phyloP scores from a whole-genome alignment of 2,797 vertebrate genomes.

The Malacoraja senta region DNA sequence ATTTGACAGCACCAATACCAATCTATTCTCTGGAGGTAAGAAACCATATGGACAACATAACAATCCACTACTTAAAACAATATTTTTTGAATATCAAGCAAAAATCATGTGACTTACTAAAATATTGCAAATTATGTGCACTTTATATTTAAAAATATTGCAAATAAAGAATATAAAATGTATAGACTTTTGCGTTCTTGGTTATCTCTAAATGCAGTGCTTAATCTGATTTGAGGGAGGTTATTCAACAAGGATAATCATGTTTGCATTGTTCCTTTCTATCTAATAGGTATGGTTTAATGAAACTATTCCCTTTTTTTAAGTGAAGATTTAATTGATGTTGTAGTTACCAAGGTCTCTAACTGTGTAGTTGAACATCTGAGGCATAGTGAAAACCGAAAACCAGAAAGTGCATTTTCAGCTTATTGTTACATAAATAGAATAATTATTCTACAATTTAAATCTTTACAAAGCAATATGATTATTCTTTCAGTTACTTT shows the following conservation, averaged over 20 bases:
- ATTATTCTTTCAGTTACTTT: background rate
- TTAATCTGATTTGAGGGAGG: background rate
- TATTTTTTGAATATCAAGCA: background rate
- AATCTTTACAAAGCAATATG: background rate
- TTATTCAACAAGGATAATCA: background rate
- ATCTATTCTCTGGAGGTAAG: constrained; percentile 93
- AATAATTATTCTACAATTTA: too few relatives aligned
- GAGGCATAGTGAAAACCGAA: background rate
- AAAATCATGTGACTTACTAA: background rate
- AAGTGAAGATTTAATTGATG: too few relatives aligned
- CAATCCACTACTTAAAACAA: background rate
- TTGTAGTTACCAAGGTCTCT: too few relatives aligned
- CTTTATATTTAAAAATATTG: background rate
- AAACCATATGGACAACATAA: background rate
- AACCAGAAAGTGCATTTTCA: background rate
- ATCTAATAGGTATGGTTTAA: background rate
- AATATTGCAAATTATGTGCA: background rate
- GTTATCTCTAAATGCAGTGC: background rate
- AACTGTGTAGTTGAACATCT: background rate
- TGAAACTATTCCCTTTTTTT: background rate
- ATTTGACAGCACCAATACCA: constrained; percentile 91
- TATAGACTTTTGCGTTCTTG: background rate
- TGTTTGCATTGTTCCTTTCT: background rate
- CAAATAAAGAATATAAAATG: background rate
- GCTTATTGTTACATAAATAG: background rate